Evolutionary conservation across 2,113 vertebrate genomes (phyloP).

Genomic region (Dryoscopus gambensis): DNA sequence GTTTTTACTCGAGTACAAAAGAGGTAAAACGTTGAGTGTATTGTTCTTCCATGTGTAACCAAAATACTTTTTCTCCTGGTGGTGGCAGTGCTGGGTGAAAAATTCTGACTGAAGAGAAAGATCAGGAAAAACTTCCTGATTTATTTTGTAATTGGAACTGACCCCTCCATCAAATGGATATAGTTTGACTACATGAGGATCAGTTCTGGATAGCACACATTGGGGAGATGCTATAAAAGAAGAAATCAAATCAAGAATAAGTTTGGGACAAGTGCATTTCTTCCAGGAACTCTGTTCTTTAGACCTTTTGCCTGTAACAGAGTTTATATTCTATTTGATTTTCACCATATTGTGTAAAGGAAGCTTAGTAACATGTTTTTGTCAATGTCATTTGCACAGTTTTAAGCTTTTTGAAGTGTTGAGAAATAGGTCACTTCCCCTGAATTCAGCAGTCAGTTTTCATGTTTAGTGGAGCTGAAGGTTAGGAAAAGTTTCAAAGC

Average conservation of each 20-base stretch:
- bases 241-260: not conserved
- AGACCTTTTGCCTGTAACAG: not conserved
- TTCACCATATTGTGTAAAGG: not conserved
- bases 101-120: not conserved
- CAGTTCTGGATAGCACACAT: not conserved
- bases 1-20: not conserved
- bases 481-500: not conserved
- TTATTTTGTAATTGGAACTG: not conserved
- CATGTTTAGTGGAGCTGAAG: constrained; percentile 1
- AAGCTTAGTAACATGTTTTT: not conserved
- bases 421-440: constrained; percentile 8
- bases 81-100: not conserved
- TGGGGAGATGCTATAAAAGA: not conserved
- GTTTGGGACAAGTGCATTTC: not conserved
- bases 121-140: not conserved
- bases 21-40: not conserved
- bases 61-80: not conserved
- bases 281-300: not conserved
- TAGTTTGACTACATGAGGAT: not conserved
- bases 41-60: not conserved
- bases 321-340: not conserved
- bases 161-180: not conserved
- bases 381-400: not conserved
- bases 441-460: not conserved
- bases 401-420: not conserved